These are phyloP conservation scores for Ophion ventricosus DNA, from an alignment of 2,888 invertebrate genomes.

Conservation along the genomic window DNA sequence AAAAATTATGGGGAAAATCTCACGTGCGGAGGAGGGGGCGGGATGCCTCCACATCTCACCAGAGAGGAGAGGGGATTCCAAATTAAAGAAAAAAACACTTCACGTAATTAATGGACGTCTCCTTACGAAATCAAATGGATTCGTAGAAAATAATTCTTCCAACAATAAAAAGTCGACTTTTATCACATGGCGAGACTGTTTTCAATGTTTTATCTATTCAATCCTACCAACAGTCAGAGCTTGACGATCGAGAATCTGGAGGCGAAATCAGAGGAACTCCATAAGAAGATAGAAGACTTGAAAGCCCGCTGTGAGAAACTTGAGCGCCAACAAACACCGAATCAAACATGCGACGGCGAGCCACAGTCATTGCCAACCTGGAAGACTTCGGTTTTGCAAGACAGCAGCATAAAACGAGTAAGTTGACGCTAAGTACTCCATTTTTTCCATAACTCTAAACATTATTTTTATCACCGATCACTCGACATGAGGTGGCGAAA, in stretches of 20 bases:
- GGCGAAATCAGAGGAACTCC: constrained; percentile 92
- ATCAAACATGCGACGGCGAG: constrained; percentile 80
- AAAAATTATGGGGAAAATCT: no score
- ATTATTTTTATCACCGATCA: no score
- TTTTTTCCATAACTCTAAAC: no score
- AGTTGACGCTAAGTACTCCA: background rate
- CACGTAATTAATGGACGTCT: no score
- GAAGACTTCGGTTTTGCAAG: constrained; percentile 78
- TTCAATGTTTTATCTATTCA: background rate
- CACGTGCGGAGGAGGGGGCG: no score
- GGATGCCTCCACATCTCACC: no score
- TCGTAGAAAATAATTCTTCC: no score
- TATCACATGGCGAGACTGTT: background rate
- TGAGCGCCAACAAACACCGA: constrained; percentile 73
- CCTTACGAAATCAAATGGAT: no score
- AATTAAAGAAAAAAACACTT: no score
- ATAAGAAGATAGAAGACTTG: constrained; percentile 91
- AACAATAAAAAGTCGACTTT: background rate
- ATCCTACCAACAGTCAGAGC: constrained; percentile 85
- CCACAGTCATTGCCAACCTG: constrained; percentile 82
- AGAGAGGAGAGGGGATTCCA: no score
- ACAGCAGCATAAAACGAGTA: constrained; percentile 80
- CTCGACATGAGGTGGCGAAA: no score
- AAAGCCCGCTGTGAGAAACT: constrained; percentile 84
- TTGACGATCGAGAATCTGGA: constrained; percentile 92